Evolutionary conservation across 2,797 vertebrate species (phyloP).

Genomic region (Esox lucius): DNA sequence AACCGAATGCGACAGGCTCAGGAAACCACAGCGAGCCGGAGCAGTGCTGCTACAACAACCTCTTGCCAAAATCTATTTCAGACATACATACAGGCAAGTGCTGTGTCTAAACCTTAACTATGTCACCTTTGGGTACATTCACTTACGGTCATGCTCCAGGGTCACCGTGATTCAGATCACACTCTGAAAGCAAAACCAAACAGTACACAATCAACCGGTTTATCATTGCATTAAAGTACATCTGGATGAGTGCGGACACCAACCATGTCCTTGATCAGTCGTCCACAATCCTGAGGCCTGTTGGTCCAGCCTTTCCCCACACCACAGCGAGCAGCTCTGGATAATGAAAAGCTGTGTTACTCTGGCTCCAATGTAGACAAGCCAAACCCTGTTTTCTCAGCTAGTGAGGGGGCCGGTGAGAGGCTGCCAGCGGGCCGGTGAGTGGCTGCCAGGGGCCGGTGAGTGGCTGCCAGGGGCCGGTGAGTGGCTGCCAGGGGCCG

Average conservation of each 20-base stretch:
- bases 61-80: background rate
- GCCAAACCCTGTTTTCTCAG: too few species aligned
- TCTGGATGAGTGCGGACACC: background rate
- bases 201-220: background rate
- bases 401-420: too few species aligned
- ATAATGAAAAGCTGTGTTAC: too few species aligned
- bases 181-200: background rate
- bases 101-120: background rate
- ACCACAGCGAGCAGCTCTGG: background rate
- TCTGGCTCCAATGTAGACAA: too few species aligned
- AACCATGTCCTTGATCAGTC: background rate
- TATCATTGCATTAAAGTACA: background rate
- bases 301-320: background rate
- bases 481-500: too few species aligned
- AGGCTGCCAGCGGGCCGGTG: too few species aligned
- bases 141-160: background rate
- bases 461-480: too few species aligned
- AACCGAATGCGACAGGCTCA: conserved; percentile 30
- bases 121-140: background rate
- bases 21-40: conserved; percentile 21
- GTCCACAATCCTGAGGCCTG: background rate
- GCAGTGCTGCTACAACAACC: background rate
- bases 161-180: background rate
- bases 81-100: background rate
- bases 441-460: too few species aligned